Evolutionary conservation across 2,888 invertebrate genomes (phyloP).

Genomic region (Meteorus cinctellus): DNA sequence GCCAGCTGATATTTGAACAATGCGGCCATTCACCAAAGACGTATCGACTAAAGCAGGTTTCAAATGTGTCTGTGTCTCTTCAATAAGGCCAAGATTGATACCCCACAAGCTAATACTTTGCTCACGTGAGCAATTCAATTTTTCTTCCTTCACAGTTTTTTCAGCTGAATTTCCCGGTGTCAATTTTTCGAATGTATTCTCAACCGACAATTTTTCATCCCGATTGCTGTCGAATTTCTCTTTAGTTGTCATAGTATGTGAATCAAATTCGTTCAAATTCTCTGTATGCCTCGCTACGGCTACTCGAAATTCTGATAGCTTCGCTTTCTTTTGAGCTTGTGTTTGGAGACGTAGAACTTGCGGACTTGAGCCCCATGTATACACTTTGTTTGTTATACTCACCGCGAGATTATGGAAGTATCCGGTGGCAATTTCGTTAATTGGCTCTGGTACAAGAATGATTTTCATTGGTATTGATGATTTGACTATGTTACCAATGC

Average conservation of each 20-base stretch:
- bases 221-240: not conserved
- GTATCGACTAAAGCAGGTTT: constrained; percentile 79
- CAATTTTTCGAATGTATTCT: not conserved
- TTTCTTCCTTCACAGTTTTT: constrained; percentile 40
- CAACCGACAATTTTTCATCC: not conserved
- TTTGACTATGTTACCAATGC: constrained; percentile 77
- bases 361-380: constrained; percentile 86
- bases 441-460: constrained; percentile 75
- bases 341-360: constrained; percentile 81
- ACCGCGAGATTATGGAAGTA: constrained; percentile 86
- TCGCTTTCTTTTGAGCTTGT: constrained; percentile 78
- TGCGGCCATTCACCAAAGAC: constrained; percentile 77
- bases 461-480: constrained; percentile 78
- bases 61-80: constrained; percentile 74
- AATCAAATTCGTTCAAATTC: constrained; percentile 41
- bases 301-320: constrained; percentile 75
- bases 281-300: constrained; percentile 68
- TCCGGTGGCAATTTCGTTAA: constrained; percentile 77
- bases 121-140: constrained; percentile 46
- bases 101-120: constrained; percentile 51
- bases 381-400: constrained; percentile 79
- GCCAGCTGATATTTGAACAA: constrained; percentile 81
- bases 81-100: constrained; percentile 55
- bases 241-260: constrained; percentile 29
- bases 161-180: constrained; percentile 36